A percentile compares a stretch with the other conserved stretches of the same genome.
Conservation (phyloP, 2,888 invertebrate genomes). For the Rhagium mordax region DNA sequence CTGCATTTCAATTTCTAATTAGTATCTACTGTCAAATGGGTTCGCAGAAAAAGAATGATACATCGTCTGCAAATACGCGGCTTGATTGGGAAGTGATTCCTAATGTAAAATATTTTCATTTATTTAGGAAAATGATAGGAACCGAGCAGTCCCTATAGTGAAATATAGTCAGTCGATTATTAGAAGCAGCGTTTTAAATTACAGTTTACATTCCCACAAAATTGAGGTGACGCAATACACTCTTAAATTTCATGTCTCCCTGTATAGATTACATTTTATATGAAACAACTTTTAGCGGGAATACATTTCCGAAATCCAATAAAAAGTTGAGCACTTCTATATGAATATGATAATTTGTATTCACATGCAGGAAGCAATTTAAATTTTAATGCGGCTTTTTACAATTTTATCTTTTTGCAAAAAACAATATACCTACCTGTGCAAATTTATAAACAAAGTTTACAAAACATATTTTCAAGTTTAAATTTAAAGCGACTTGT, state of each 20-base stretch:
- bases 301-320: background rate
- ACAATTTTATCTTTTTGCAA: conserved; percentile 5
- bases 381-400: conserved; percentile 12
- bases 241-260: background rate
- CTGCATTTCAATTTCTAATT: too few species aligned
- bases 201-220: too few species aligned
- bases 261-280: background rate
- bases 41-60: too few species aligned
- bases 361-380: conserved; percentile 16
- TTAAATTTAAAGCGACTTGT: background rate
- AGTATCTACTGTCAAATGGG: too few species aligned
- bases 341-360: conserved; percentile 4
- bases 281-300: background rate
- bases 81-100: too few species aligned
- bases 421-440: conserved; percentile 13
- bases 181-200: too few species aligned
- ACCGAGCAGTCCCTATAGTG: too few species aligned
- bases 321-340: background rate
- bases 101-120: too few species aligned
- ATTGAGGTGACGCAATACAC: too few species aligned
- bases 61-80: too few species aligned
- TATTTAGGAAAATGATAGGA: too few species aligned
- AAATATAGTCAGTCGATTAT: too few species aligned
- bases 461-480: conserved; percentile 3
- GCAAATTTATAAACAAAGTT: conserved; percentile 11